Evolutionary conservation across 2,797 vertebrate genomes (phyloP).

Genomic region (Bradypodion pumilum): DNA sequence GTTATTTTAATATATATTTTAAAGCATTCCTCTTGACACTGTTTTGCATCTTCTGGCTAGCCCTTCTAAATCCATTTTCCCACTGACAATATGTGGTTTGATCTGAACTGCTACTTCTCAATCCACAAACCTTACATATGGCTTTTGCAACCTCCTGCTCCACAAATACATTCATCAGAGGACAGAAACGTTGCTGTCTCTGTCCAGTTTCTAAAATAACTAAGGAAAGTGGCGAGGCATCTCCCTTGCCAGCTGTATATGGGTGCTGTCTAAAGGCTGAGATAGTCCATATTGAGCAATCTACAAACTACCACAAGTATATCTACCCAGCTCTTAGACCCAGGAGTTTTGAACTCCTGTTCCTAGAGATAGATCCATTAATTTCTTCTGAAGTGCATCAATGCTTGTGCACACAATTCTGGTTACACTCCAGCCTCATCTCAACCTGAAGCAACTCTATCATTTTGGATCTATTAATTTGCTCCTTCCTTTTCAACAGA

Average conservation of each 20-base stretch:
- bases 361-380: neutral
- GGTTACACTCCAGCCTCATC: neutral
- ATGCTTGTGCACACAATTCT: neutral
- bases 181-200: neutral
- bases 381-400: neutral
- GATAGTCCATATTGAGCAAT: neutral
- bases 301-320: neutral
- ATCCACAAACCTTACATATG: neutral
- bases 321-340: neutral
- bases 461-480: neutral
- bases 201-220: neutral
- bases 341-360: neutral
- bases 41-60: slow-evolving; percentile 1
- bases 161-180: neutral
- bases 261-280: neutral
- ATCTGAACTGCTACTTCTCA: neutral
- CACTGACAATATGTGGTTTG: neutral
- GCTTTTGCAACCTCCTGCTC: neutral
- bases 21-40: slow-evolving; percentile 39
- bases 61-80: neutral
- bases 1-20: slow-evolving; percentile 38
- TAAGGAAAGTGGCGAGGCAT: neutral
- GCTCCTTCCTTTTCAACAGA: neutral
- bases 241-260: neutral
- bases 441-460: neutral